These are phyloP conservation scores for Hyalella azteca DNA, from an alignment of 2,888 invertebrate genomes.

Conservation along the genomic window DNA sequence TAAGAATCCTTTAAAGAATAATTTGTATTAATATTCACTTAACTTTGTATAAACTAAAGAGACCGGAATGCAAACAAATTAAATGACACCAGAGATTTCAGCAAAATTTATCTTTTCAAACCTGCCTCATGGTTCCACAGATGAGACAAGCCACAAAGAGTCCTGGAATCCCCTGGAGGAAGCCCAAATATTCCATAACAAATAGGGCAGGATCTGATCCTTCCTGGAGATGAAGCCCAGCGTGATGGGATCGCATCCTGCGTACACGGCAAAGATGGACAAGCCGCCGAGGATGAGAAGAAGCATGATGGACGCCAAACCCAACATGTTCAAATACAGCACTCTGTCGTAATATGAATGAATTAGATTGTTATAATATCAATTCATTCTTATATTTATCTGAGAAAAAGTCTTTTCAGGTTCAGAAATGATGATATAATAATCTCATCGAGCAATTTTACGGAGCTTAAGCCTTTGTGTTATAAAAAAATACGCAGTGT, in stretches of 20 bases:
- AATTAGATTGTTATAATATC: not conserved
- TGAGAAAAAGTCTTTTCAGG: too few species aligned
- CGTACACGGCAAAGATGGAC: conserved; percentile 24
- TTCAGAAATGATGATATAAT: too few species aligned
- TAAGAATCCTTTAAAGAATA: too few species aligned
- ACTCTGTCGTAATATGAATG: not conserved
- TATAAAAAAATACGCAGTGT: not conserved
- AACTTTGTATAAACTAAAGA: too few species aligned
- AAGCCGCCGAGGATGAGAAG: not conserved
- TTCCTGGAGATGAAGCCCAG: not conserved
- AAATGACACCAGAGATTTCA: too few species aligned
- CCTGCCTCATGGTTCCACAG: not conserved
- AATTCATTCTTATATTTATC: too few species aligned
- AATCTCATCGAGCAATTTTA: too few species aligned
- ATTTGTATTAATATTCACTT: too few species aligned
- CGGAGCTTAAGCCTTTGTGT: not conserved
- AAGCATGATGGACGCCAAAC: not conserved
- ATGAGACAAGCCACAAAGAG: conserved; percentile 1
- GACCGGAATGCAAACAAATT: too few species aligned
- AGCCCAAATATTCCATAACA: not conserved
- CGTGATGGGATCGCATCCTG: conserved; percentile 1
- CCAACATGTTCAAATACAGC: conserved; percentile 4
- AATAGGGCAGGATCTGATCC: conserved; percentile 1
- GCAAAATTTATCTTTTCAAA: not conserved
- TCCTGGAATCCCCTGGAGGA: not conserved